Conservation (phyloP, 2,113 vertebrate species). For the Platysteira castanea region DNA sequence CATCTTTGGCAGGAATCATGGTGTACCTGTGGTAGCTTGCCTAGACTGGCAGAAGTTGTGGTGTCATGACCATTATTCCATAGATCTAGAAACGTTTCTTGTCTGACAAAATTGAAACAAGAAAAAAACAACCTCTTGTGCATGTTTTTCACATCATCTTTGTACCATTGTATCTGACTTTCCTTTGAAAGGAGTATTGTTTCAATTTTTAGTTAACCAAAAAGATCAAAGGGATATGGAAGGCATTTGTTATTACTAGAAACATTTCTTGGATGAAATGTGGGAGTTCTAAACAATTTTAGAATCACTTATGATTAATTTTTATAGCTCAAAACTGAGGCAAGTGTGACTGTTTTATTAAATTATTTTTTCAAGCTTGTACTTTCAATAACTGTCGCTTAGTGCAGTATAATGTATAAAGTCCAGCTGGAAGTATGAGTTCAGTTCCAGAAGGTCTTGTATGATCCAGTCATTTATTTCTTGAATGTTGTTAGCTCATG, state of each 20-base stretch:
- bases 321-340: neutral
- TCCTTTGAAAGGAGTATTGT: neutral
- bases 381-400: neutral
- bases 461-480: neutral
- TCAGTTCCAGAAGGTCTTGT: neutral
- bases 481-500: neutral
- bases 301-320: neutral
- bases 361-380: neutral
- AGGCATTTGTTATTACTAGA: neutral
- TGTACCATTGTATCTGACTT: neutral
- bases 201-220: neutral
- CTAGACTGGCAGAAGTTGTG: neutral
- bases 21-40: neutral
- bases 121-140: neutral
- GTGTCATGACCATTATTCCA: neutral
- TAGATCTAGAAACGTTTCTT: neutral
- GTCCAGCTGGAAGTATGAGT: neutral
- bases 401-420: neutral
- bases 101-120: neutral
- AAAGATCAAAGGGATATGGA: neutral
- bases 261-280: neutral
- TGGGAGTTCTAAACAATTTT: neutral
- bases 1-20: neutral
- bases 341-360: neutral
- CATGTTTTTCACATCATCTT: neutral